These are phyloP conservation scores for Athripsodes cinereus DNA, from an alignment of 2,888 invertebrate species.

Conservation along the genomic window DNA sequence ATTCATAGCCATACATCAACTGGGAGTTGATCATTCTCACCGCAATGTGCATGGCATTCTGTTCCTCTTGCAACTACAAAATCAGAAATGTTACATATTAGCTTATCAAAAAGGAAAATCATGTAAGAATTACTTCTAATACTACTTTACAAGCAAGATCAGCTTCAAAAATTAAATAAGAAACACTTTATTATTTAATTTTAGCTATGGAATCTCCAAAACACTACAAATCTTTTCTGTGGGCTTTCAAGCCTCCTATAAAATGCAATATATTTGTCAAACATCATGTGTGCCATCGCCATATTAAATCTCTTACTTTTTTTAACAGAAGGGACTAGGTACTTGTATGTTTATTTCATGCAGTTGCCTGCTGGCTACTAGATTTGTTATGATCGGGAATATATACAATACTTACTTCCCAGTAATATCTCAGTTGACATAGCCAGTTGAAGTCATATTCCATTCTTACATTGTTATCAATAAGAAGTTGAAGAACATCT, in stretches of 20 bases:
- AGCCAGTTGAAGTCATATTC: conserved; percentile 90
- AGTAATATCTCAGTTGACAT: conserved; percentile 71
- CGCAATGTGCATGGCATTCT: conserved; percentile 47
- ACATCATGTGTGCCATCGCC: no score
- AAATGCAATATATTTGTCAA: no score
- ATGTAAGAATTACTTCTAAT: no score
- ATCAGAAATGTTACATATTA: neutral
- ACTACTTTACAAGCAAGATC: neutral
- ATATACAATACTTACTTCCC: conserved; percentile 58
- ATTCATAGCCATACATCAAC: conserved; percentile 89
- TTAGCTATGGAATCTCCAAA: no score
- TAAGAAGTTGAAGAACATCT: conserved; percentile 71
- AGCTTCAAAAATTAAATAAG: neutral
- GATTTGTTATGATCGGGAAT: no score
- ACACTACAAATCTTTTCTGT: no score
- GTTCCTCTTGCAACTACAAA: conserved; percentile 43
- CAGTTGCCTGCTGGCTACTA: no score
- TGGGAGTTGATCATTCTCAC: conserved; percentile 88
- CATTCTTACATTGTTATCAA: conserved; percentile 56
- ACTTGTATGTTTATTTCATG: no score
- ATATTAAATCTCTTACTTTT: no score
- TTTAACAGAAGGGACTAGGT: no score
- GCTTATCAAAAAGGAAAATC: neutral
- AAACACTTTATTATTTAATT: no score
- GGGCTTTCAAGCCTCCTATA: no score